Evolutionary conservation across 2,113 vertebrate species (phyloP), one percentile per base, ranked within the genome.

Genomic region (Furnarius figulus): DNA sequence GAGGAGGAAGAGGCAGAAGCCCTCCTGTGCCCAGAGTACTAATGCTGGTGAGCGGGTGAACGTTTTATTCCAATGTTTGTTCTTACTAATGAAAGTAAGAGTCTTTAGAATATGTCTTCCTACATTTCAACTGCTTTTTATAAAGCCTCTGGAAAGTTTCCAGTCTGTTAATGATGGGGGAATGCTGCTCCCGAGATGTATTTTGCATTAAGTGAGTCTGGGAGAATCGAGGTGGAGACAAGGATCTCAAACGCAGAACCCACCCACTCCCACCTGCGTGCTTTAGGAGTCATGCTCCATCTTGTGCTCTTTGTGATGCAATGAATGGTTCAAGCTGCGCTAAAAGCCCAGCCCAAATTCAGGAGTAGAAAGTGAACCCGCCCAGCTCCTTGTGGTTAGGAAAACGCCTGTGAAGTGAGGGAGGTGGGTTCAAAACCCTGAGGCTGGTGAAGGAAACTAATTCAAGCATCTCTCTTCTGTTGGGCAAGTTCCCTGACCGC

Each of bases 301-400:
- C 95, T 92, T 96, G 92, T 40, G 78, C 95, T 52, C 30, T 13
- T 47, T 35, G 82, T 94, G 92, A 93, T 37, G 76, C 92, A 95
- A 86, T 1, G 25, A 58, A 74, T 4, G 14, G 71, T 28, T 93
- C 42, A 17, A 66, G 71, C 72, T 30, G 21, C 46, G 85, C 75
- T 82, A 7, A 78, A 94, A 65, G 85, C 95, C 88, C 85, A 89
- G 83, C 94, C 94, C 89, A 84, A 62, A 71, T 14, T 81, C 59
- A 74, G 80, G 25, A 86, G 72, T 2, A 86, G 72, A 88, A 86
- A 74, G 75, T 8, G 28, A 96, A 89, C 68, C 76, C 9, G 6
- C 91, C 95, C 76, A 93, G 56, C 72, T 71, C 59, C 79, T 8
- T 59, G 79, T 18, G 89, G 86, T 95, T 67, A 90, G 68, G 59